A percentile compares a stretch with the other conserved stretches of the same genome.
phyloP scores from a whole-genome alignment of 2,113 vertebrate species.

The Aix galericulata region DNA sequence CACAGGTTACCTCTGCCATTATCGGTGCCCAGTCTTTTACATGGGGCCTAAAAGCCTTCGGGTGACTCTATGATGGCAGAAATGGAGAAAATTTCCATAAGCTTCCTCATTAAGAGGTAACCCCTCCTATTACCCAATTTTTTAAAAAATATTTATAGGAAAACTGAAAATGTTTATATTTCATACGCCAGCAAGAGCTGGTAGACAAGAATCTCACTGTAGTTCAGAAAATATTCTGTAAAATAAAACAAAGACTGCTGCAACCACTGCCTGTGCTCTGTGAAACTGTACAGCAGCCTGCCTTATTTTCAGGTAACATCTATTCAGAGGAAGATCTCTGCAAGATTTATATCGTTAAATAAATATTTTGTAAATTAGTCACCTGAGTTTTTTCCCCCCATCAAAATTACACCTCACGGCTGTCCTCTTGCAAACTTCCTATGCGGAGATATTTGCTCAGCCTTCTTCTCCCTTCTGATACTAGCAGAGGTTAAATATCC shows the following conservation, averaged over 20 bases:
- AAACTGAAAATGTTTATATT: background rate
- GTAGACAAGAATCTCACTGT: background rate
- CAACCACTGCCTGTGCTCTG: background rate
- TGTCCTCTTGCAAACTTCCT: background rate
- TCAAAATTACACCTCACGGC: background rate
- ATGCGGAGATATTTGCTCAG: background rate
- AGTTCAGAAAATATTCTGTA: background rate
- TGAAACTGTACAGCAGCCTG: background rate
- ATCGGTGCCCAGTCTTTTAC: background rate
- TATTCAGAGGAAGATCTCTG: background rate
- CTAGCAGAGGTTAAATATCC: background rate
- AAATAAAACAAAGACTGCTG: background rate
- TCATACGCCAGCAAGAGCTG: background rate
- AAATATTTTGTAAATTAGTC: background rate
- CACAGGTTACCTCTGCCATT: background rate
- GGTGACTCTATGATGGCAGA: background rate
- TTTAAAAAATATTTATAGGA: background rate
- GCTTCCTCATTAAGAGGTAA: background rate
- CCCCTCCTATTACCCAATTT: background rate
- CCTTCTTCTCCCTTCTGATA: background rate
- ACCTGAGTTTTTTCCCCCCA: background rate
- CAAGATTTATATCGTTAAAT: background rate
- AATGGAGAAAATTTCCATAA: background rate
- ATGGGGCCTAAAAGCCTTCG: background rate
- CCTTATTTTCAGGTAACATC: background rate